Conservation (phyloP, 2,113 vertebrate genomes). For the Thermophis baileyi region DNA sequence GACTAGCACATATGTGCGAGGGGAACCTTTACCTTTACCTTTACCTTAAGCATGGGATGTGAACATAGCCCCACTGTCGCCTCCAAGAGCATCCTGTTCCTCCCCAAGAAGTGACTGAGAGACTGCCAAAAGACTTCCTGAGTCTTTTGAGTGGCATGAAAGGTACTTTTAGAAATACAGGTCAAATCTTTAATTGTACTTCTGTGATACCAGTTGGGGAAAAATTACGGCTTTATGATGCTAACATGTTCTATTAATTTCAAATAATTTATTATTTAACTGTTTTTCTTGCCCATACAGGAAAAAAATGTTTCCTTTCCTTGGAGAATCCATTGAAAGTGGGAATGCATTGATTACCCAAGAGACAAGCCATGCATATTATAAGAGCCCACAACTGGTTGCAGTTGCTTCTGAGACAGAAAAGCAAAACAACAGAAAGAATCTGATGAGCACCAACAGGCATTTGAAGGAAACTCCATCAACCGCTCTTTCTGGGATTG, state of each 20-base stretch:
- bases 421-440: conserved; percentile 73
- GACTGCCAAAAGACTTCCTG: not conserved
- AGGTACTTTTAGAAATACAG: not conserved
- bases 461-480: conserved; percentile 42
- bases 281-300: conserved; percentile 57
- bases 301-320: conserved; percentile 71
- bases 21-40: too few relatives aligned
- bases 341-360: conserved; percentile 54
- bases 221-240: not conserved
- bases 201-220: not conserved
- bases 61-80: not conserved
- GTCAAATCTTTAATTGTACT: not conserved
- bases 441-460: conserved; percentile 52
- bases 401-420: conserved; percentile 70
- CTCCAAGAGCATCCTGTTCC: not conserved
- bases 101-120: not conserved
- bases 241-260: not conserved
- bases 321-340: conserved; percentile 64
- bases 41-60: too few relatives aligned
- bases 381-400: conserved; percentile 56
- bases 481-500: conserved; percentile 42
- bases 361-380: conserved; percentile 40
- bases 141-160: not conserved
- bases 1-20: too few relatives aligned
- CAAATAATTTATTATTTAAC: not conserved